Conservation (phyloP, 2,113 vertebrate genomes). For the Nibea coibor region DNA sequence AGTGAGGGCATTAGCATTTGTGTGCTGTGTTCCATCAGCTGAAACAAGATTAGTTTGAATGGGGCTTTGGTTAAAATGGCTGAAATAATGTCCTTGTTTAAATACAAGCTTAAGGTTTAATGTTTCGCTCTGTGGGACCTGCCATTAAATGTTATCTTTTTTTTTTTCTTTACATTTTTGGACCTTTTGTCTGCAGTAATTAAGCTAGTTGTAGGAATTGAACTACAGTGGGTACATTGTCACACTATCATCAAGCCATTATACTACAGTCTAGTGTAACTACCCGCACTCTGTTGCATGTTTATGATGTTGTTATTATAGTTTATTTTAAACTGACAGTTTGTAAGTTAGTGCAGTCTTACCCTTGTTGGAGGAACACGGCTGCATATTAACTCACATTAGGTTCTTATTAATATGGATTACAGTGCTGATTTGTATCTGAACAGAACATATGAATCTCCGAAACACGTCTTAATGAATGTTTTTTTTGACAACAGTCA, state of each 20-base stretch:
- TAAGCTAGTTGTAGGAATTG: neutral
- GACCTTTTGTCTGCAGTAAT: slow-evolving; percentile 25
- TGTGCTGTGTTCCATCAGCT: slow-evolving; percentile 30
- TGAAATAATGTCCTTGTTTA: slow-evolving; percentile 38
- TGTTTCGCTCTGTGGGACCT: slow-evolving; percentile 32
- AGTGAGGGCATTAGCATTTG: slow-evolving; percentile 42
- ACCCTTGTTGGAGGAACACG: neutral
- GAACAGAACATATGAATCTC: neutral
- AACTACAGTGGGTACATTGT: neutral
- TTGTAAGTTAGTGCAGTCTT: neutral
- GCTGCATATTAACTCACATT: neutral
- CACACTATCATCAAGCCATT: neutral
- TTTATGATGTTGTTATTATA: neutral
- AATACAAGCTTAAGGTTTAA: slow-evolving; percentile 19
- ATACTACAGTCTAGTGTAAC: neutral
- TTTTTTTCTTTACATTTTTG: slow-evolving; percentile 8
- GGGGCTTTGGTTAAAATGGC: slow-evolving; percentile 39
- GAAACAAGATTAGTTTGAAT: slow-evolving; percentile 46
- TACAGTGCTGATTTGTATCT: neutral
- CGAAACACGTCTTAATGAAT: neutral
- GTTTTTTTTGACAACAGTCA: neutral
- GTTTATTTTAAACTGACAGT: neutral
- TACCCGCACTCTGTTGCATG: neutral
- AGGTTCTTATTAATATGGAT: slow-evolving; percentile 1
- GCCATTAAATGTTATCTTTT: neutral